phyloP scores from a whole-genome alignment of 2,888 invertebrate genomes.

The Macrophya annulata region DNA sequence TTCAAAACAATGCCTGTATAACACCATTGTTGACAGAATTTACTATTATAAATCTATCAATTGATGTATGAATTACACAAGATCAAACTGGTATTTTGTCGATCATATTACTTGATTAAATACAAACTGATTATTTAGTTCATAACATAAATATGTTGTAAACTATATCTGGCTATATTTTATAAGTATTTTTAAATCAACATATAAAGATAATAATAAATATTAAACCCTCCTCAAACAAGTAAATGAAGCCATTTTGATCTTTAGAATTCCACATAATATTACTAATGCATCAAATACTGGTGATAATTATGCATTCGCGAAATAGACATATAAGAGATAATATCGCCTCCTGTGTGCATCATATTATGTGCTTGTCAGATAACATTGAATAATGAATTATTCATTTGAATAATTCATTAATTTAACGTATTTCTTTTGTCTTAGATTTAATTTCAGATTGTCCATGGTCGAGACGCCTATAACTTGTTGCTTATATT shows the following conservation, averaged over 20 bases:
- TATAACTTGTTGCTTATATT: neutral
- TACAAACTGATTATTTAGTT: neutral
- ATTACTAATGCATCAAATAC: slow-evolving; percentile 6
- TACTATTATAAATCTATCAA: neutral
- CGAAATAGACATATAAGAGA: slow-evolving; percentile 46
- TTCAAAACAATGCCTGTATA: slow-evolving; percentile 13
- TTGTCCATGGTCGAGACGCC: neutral
- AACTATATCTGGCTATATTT: neutral
- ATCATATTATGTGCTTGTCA: neutral
- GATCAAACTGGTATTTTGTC: neutral
- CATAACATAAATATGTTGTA: neutral
- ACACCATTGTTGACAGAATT: neutral
- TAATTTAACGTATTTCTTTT: neutral
- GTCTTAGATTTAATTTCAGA: neutral
- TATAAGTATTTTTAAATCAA: neutral
- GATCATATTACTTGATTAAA: slow-evolving; percentile 6
- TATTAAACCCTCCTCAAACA: neutral
- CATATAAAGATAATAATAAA: neutral
- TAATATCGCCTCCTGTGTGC: neutral
- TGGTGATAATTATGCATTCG: slow-evolving; percentile 11
- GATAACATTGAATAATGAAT: neutral
- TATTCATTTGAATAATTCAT: neutral
- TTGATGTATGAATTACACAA: neutral
- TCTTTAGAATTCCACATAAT: neutral
- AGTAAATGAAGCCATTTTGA: neutral